Evolutionary conservation across 64 coral and sea anemone species (phyloP).

Genomic region (Anthopleura sola): DNA sequence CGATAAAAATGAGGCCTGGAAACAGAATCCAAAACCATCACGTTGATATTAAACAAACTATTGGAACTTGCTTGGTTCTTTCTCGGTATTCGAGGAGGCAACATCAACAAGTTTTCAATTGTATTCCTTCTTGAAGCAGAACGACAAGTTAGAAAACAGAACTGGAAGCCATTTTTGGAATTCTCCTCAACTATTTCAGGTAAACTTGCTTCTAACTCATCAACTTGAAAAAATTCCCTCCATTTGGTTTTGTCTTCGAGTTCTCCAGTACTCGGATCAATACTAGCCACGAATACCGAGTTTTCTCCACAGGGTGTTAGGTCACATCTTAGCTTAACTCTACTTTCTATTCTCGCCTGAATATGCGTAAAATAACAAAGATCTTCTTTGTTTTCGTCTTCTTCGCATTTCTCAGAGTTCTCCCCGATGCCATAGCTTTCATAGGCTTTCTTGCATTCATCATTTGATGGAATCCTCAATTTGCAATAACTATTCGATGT

Average conservation of each 20-base stretch:
- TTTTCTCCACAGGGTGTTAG: slow-evolving; percentile 54
- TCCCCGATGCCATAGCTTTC: slow-evolving; percentile 28
- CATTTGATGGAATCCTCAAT: neutral
- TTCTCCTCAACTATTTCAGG: slow-evolving; percentile 35
- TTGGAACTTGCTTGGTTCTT: neutral
- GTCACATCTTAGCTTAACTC: slow-evolving; percentile 39
- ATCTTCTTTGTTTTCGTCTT: slow-evolving; percentile 3
- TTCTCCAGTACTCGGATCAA: slow-evolving; percentile 44
- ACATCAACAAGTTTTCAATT: slow-evolving; percentile 42
- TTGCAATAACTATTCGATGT: neutral
- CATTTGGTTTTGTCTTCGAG: slow-evolving; percentile 39
- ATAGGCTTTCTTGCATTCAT: slow-evolving; percentile 58
- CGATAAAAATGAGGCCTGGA: slow-evolving; percentile 74
- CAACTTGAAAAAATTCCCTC: slow-evolving; percentile 32
- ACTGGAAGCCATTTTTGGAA: slow-evolving; percentile 44
- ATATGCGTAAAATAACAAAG: slow-evolving; percentile 28
- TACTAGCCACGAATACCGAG: slow-evolving; percentile 30
- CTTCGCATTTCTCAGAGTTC: slow-evolving; percentile 19
- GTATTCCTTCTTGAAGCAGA: slow-evolving; percentile 1
- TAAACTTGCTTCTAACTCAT: slow-evolving; percentile 41
- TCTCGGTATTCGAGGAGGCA: slow-evolving; percentile 36
- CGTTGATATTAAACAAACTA: slow-evolving; percentile 50
- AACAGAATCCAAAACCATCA: slow-evolving; percentile 63
- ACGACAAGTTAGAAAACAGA: slow-evolving; percentile 50
- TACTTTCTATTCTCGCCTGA: slow-evolving; percentile 2